phyloP scores from a whole-genome alignment of 2,113 vertebrate genomes.

The Salvator merianae region DNA sequence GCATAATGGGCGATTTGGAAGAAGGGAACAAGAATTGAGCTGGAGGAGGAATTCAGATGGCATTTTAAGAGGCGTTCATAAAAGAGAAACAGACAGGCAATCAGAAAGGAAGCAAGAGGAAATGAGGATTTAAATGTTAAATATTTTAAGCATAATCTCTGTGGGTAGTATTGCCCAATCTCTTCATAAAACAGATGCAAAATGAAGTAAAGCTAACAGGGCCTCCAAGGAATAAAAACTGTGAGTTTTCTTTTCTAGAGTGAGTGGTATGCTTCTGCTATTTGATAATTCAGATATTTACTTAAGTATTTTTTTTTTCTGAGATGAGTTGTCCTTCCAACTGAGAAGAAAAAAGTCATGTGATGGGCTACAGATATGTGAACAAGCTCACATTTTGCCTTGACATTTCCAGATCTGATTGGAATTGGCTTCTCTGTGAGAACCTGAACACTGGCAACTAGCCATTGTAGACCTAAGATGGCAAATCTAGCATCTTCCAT shows the following conservation, averaged over 20 bases:
- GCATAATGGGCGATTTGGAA: constrained; percentile 30
- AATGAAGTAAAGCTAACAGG: not conserved
- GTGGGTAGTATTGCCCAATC: constrained; percentile 2
- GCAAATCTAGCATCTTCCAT: no score
- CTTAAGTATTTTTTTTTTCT: not conserved
- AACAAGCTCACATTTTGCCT: not conserved
- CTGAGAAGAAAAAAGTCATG: no score
- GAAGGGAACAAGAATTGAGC: constrained; percentile 10
- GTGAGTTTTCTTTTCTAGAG: not conserved
- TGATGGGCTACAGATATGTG: not conserved
- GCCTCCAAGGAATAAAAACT: not conserved
- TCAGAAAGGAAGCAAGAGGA: constrained; percentile 22
- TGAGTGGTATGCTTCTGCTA: not conserved
- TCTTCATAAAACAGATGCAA: not conserved
- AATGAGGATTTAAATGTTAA: constrained; percentile 39
- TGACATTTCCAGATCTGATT: not conserved
- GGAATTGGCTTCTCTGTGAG: not conserved
- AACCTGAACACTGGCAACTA: no score
- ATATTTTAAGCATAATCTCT: constrained; percentile 30
- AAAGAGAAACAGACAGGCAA: constrained; percentile 18
- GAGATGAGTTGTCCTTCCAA: not conserved
- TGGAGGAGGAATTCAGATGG: constrained; percentile 24
- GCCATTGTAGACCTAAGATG: no score
- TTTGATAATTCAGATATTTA: not conserved
- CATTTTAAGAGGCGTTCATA: constrained; percentile 21